Base-by-base conservation (phyloP, 2,888 invertebrate genomes). In the Zootermopsis nevadensis region DNA sequence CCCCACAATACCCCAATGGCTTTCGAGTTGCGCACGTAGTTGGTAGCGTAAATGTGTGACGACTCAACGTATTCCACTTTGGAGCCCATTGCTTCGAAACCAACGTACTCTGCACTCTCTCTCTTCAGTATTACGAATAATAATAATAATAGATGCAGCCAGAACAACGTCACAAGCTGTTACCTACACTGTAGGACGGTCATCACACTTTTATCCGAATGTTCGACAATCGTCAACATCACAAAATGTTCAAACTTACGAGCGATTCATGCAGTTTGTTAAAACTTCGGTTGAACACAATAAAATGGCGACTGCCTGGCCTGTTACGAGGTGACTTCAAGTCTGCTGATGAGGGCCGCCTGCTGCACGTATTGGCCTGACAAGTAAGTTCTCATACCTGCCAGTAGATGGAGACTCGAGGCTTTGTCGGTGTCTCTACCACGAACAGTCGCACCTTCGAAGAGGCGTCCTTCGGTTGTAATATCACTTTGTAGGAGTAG, bases 1-100 rank as follows among this genome's bases (percentile, higher is more conserved):
- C 96, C 98, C 99, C 99, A 99, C 86, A 99, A 92, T 85, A 99
- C 98, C 81, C 98, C 98, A 86, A 99, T 97, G 80, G 98, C 98
- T 91, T 96, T 97, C 86, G 96, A 96, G 91, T 97, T 97, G 87
- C 97, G 93, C 86, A 96, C 96, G 89, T 97, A 97, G 91, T 96
- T 96, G 85, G 97, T 96, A 86, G 96, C 96, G 91, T 97, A 96
- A 89, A 97, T 93, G 90, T 97, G 97, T 86, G 96, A 94, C 87
- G 96, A 95, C 90, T 97, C 97, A 87, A 97, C 96, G 91, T 97
- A 97, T 89, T 97, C 97, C 89, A 97, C 95, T 92, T 97, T 97
- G 85, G 96, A 96, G 88, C 96, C 96, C 96, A 97, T 97, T 80
- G 80, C 19, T 69, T 8, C 15, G 19, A 27, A 66, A 7, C 2